A percentile compares a stretch with the other conserved stretches of the same genome.
Evolutionary conservation across 2,888 invertebrate species (phyloP).

Genomic region (Ellobium chinense): DNA sequence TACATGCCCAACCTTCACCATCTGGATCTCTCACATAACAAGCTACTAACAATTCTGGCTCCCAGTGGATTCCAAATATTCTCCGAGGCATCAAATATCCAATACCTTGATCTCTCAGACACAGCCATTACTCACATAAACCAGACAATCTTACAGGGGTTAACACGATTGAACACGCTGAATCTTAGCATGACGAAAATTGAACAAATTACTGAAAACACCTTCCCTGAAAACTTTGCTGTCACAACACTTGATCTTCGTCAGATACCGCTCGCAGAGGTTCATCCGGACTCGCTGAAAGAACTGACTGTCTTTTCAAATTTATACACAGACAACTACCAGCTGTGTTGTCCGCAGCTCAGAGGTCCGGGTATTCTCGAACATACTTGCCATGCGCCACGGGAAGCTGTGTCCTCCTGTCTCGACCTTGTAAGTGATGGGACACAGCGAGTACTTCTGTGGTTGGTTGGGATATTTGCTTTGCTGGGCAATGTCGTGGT

Average conservation of each 20-base stretch:
- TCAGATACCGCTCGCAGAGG: background rate
- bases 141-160: background rate
- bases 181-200: background rate
- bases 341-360: conserved; percentile 29
- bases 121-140: background rate
- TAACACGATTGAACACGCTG: background rate
- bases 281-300: background rate
- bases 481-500: too few species aligned
- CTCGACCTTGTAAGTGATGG: too few species aligned
- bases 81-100: background rate
- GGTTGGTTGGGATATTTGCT: too few species aligned
- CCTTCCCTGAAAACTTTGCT: background rate
- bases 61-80: too few species aligned
- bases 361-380: too few species aligned
- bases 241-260: background rate
- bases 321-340: conserved; percentile 2
- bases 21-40: background rate
- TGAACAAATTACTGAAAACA: background rate
- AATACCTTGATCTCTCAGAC: background rate
- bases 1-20: background rate
- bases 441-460: too few species aligned
- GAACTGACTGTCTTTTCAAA: background rate
- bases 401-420: too few species aligned
- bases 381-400: too few species aligned
- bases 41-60: too few species aligned